Conservation (phyloP, 2,888 invertebrate genomes). For the Apocheima hispidaria region DNA sequence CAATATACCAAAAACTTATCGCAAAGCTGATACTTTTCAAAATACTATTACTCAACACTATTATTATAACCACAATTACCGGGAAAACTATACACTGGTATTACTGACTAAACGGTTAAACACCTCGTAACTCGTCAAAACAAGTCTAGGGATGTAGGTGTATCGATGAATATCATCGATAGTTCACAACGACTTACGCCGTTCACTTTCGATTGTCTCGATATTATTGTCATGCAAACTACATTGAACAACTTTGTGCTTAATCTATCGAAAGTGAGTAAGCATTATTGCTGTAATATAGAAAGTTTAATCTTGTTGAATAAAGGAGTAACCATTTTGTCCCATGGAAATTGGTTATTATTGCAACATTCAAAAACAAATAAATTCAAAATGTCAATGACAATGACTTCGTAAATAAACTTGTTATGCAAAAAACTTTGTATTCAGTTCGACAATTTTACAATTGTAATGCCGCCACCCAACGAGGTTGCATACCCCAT, state of each 20-base stretch:
- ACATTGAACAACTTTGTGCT: conserved; percentile 47
- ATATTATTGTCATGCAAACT: conserved; percentile 55
- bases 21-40: too few species aligned
- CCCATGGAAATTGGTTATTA: background rate
- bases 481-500: conserved; percentile 55
- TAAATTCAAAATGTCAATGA: background rate
- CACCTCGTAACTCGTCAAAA: conserved; percentile 52
- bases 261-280: conserved; percentile 32
- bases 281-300: conserved; percentile 3
- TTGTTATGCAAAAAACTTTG: conserved; percentile 18
- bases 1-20: too few species aligned
- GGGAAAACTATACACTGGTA: conserved; percentile 14
- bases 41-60: too few species aligned
- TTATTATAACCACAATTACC: background rate
- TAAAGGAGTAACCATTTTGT: background rate
- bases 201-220: conserved; percentile 56
- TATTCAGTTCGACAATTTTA: conserved; percentile 22
- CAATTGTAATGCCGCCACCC: conserved; percentile 42
- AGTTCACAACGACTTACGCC: conserved; percentile 54
- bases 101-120: conserved; percentile 33
- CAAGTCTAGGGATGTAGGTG: conserved; percentile 59
- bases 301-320: background rate
- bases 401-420: background rate
- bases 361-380: background rate
- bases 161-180: conserved; percentile 58